A percentile compares a stretch with the other conserved stretches of the same genome.
Evolutionary conservation across 2,113 vertebrate species (phyloP).

Genomic region (Chionomys nivalis): DNA sequence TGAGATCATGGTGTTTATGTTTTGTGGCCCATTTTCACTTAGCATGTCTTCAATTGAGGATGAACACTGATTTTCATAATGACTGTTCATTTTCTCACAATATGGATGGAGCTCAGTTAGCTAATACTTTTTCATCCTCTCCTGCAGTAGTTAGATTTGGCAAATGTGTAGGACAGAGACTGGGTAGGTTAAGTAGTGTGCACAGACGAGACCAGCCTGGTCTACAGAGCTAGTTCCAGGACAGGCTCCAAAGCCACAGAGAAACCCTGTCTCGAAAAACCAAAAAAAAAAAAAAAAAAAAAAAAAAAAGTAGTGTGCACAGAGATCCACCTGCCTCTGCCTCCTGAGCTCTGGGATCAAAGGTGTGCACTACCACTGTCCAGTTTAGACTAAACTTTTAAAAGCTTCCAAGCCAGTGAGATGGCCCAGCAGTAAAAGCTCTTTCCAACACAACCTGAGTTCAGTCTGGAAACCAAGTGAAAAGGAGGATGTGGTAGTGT

Average conservation of each 20-base stretch:
- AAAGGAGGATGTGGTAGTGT: neutral
- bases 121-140: neutral
- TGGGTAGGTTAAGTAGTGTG: neutral
- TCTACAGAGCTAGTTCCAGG: too few species aligned
- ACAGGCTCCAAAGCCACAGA: too few species aligned
- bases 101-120: neutral
- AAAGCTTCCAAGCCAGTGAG: neutral
- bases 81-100: neutral
- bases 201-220: too few species aligned
- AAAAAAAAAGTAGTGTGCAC: neutral
- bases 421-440: neutral
- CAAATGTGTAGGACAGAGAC: neutral
- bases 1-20: neutral
- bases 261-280: too few species aligned
- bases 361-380: neutral
- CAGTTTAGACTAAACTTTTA: neutral
- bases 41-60: neutral
- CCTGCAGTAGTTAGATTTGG: neutral
- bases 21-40: neutral
- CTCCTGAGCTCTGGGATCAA: neutral
- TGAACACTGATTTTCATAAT: conserved; percentile 19
- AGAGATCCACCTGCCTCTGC: neutral
- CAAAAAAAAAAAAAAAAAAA: too few species aligned
- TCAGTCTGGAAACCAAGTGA: neutral
- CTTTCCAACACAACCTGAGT: neutral